Evolutionary conservation across 1,140 invertebrate species (phyloP).

Genomic region (Drosophila sulfurigaster): DNA sequence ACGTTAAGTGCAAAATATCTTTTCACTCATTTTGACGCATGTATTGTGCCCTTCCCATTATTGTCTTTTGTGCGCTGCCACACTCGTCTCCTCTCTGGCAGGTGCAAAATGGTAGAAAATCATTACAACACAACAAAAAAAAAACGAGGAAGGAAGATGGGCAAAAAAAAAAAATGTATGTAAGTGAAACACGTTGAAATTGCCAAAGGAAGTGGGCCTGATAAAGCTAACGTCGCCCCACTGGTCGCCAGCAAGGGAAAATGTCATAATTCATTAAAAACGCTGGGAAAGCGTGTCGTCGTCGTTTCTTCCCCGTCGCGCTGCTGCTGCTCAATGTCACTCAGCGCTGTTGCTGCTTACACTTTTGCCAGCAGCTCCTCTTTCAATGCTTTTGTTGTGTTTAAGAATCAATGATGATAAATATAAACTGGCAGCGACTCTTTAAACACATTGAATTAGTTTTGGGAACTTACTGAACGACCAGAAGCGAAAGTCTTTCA

Average conservation of each 20-base stretch:
- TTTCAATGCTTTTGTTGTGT: background rate
- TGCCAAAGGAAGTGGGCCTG: conserved; percentile 45
- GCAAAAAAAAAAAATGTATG: conserved; percentile 4
- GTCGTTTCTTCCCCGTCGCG: conserved; percentile 53
- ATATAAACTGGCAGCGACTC: conserved; percentile 1
- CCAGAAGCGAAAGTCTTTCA: background rate
- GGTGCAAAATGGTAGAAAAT: conserved; percentile 68
- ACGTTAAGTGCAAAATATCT: conserved; percentile 82
- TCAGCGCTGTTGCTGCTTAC: conserved; percentile 23
- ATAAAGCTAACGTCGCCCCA: conserved; percentile 45
- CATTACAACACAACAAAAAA: conserved; percentile 27
- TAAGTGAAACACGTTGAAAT: conserved; percentile 36
- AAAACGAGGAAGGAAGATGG: background rate
- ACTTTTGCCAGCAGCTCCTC: background rate
- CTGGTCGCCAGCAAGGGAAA: conserved; percentile 40
- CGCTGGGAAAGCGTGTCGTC: conserved; percentile 66
- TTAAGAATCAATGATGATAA: conserved; percentile 5
- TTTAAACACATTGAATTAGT: background rate
- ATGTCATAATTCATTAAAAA: conserved; percentile 81
- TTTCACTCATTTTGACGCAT: conserved; percentile 80
- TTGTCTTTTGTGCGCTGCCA: conserved; percentile 27
- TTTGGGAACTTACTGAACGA: background rate
- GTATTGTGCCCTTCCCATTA: conserved; percentile 33
- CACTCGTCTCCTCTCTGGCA: conserved; percentile 29
- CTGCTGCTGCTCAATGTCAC: conserved; percentile 49